These are phyloP conservation scores for Eremophila alpestris DNA, from an alignment of 2,797 vertebrate species.

Conservation along the genomic window DNA sequence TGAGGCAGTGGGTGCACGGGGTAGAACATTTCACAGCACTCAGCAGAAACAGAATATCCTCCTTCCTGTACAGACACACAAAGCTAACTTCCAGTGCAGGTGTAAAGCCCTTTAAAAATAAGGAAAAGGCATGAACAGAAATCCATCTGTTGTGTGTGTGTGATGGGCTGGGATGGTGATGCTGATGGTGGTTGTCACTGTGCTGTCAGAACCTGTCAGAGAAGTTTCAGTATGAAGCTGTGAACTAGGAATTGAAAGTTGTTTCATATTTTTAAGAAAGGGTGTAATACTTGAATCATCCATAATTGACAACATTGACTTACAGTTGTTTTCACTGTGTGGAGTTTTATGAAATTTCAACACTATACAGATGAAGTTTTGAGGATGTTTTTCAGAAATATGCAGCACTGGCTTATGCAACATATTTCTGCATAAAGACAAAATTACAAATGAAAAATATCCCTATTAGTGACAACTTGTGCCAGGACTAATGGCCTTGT, in stretches of 20 bases:
- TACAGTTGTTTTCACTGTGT: neutral
- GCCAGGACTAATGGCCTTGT: neutral
- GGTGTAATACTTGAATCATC: neutral
- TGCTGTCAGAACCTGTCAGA: neutral
- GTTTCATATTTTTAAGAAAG: neutral
- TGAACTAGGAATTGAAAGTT: neutral
- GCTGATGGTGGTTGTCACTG: neutral
- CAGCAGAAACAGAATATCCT: neutral
- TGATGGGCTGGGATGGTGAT: neutral
- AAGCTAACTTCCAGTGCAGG: neutral
- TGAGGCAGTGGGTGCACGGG: fast-evolving
- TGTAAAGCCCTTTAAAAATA: neutral
- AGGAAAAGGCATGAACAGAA: neutral
- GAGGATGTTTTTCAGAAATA: neutral
- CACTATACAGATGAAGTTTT: neutral
- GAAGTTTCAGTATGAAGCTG: neutral
- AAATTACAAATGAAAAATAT: neutral
- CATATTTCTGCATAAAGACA: neutral
- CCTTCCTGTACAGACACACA: neutral
- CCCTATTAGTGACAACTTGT: neutral
- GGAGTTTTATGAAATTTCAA: neutral
- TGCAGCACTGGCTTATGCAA: neutral
- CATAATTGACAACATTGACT: neutral
- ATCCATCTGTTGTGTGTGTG: neutral
- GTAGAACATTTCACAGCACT: neutral